Evolutionary conservation across 2,888 invertebrate species (phyloP).

Genomic region (Drosophila anomelani): DNA sequence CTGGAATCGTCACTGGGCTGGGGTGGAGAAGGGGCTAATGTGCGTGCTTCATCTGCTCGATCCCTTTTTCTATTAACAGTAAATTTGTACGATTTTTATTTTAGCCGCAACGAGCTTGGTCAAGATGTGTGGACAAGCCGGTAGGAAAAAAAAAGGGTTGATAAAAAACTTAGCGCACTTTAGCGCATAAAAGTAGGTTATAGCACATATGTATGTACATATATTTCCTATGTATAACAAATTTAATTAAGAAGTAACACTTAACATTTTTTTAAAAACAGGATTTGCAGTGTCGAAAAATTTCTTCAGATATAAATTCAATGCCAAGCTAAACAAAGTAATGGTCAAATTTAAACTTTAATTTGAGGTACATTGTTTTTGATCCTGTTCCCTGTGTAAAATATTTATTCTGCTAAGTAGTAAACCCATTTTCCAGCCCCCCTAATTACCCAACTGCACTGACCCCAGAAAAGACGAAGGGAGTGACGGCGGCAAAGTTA

Average conservation of each 20-base stretch:
- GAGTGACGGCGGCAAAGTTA: constrained; percentile 17
- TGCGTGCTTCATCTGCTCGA: constrained; percentile 60
- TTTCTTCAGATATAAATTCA: too few species aligned
- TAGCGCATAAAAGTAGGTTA: background rate
- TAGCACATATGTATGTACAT: background rate
- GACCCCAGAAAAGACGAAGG: constrained; percentile 14
- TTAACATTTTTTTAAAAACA: background rate
- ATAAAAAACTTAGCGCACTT: background rate
- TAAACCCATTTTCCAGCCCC: background rate
- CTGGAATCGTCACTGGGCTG: constrained; percentile 31
- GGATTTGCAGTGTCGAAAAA: background rate
- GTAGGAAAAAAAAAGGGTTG: background rate
- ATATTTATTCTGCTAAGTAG: constrained; percentile 1
- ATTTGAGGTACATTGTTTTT: background rate
- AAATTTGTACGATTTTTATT: constrained; percentile 74
- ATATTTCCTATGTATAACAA: background rate
- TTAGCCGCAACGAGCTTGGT: constrained; percentile 55
- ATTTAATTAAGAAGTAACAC: background rate
- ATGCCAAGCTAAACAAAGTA: background rate
- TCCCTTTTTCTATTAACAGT: constrained; percentile 83
- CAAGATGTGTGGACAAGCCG: constrained; percentile 29
- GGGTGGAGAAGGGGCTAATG: constrained; percentile 33
- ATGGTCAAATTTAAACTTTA: too few species aligned
- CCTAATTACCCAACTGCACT: constrained; percentile 52
- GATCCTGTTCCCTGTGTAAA: background rate